Conservation (phyloP, 2,113 vertebrate genomes). For the Oryzias woworae region DNA sequence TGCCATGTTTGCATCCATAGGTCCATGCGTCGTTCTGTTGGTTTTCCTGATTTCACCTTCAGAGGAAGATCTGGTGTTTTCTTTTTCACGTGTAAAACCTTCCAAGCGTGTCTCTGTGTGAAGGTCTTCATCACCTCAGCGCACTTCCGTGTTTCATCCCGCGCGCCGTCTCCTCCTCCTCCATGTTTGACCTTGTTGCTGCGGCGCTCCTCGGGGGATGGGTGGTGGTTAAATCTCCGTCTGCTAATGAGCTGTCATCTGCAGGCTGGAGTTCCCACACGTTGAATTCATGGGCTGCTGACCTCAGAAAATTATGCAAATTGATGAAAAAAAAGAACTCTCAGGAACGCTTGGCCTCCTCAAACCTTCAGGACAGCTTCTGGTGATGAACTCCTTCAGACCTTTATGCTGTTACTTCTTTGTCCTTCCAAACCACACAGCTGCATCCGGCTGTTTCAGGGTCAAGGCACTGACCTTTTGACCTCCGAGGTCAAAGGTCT, state of each 20-base stretch:
- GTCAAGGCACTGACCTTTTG: slow-evolving; percentile 51
- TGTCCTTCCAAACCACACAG: slow-evolving; percentile 7
- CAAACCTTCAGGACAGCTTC: slow-evolving; percentile 1
- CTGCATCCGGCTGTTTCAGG: slow-evolving; percentile 15
- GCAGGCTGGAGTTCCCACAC: slow-evolving; percentile 70
- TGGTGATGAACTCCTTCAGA: neutral
- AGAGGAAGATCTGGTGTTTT: no score
- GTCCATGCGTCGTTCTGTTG: no score
- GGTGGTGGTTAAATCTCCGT: slow-evolving; percentile 53
- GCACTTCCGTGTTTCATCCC: no score
- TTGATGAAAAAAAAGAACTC: slow-evolving; percentile 10
- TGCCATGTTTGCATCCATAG: no score
- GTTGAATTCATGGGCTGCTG: slow-evolving; percentile 22
- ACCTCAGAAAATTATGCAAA: slow-evolving; percentile 26
- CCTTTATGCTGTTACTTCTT: slow-evolving; percentile 4
- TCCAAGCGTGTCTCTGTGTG: no score
- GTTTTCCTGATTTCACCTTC: no score
- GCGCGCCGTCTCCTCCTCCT: no score
- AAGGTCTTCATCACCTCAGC: no score
- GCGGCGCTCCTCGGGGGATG: slow-evolving; percentile 14
- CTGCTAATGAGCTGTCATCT: slow-evolving; percentile 71
- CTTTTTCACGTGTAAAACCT: no score
- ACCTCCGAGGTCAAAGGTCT: slow-evolving; percentile 61
- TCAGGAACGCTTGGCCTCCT: slow-evolving; percentile 12
- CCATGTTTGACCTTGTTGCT: slow-evolving; percentile 61